Conservation (phyloP, 2,113 vertebrate species). For the Fulica atra region DNA sequence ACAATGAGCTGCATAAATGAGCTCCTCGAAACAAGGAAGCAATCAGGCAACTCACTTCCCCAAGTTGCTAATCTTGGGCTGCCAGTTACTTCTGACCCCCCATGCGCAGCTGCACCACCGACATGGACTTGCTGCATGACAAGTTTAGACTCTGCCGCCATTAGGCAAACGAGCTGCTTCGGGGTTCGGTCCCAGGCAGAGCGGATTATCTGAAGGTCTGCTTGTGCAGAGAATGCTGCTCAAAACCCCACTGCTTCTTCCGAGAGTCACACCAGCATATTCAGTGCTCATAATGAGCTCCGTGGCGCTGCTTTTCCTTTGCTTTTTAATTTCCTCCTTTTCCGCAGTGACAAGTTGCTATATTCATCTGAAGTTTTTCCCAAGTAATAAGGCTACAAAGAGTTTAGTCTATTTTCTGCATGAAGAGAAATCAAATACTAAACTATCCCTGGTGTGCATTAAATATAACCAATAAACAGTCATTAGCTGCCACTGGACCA, state of each 20-base stretch:
- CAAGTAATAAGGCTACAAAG: slow-evolving; percentile 44
- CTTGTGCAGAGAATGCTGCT: not conserved
- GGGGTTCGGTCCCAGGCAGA: not conserved
- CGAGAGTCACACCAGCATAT: not conserved
- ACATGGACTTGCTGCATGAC: not conserved
- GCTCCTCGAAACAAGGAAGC: slow-evolving; percentile 50
- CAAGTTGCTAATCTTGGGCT: slow-evolving; percentile 39
- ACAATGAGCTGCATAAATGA: slow-evolving; percentile 47
- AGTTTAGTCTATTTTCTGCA: slow-evolving; percentile 63
- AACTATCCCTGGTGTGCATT: slow-evolving; percentile 45
- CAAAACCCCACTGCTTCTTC: not conserved
- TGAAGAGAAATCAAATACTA: slow-evolving; percentile 49
- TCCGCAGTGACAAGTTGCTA: not conserved
- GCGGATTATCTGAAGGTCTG: not conserved
- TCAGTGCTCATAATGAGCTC: not conserved
- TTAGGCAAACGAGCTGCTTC: not conserved
- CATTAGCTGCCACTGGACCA: slow-evolving; percentile 40
- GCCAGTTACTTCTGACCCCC: not conserved
- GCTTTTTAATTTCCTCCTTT: slow-evolving; percentile 43
- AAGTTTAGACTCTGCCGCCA: not conserved
- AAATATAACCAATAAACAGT: slow-evolving; percentile 70
- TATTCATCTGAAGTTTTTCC: slow-evolving; percentile 2
- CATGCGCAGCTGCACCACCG: not conserved
- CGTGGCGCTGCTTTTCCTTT: not conserved
- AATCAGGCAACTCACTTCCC: slow-evolving; percentile 34